Percentiles rank a stretch among this genome's conserved stretches.
Evolutionary conservation across 2,797 vertebrate genomes (phyloP).

Genomic region (Knipowitschia caucasica): DNA sequence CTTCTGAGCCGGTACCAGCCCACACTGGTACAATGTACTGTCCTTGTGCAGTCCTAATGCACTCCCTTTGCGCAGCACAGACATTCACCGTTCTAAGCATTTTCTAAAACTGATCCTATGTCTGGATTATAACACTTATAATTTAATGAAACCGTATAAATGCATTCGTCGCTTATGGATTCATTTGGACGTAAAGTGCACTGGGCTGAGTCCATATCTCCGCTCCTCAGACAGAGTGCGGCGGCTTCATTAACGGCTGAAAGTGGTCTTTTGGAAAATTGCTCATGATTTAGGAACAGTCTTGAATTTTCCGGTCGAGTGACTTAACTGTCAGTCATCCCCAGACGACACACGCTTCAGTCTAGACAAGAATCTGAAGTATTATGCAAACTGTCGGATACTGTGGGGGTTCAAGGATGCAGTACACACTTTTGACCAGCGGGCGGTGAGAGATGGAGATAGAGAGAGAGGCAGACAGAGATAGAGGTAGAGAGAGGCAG

Average conservation of each 20-base stretch:
- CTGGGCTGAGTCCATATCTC: conserved; percentile 13
- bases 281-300: conserved; percentile 10
- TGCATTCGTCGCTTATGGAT: conserved; percentile 2
- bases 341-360: background rate
- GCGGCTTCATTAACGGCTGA: conserved; percentile 28
- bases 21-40: no score
- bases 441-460: no score
- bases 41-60: conserved; percentile 59
- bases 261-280: conserved; percentile 16
- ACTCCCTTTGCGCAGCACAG: conserved; percentile 27
- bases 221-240: conserved; percentile 24
- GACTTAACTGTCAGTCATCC: conserved; percentile 8
- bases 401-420: no score
- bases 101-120: background rate
- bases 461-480: no score
- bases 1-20: no score
- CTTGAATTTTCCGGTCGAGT: conserved; percentile 14
- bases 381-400: background rate
- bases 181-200: background rate
- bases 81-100: conserved; percentile 38
- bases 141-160: conserved; percentile 13
- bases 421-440: no score
- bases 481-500: no score
- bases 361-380: background rate
- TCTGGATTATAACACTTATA: background rate